phyloP scores from a whole-genome alignment of 2,888 invertebrate genomes.

The Alcis repandata region DNA sequence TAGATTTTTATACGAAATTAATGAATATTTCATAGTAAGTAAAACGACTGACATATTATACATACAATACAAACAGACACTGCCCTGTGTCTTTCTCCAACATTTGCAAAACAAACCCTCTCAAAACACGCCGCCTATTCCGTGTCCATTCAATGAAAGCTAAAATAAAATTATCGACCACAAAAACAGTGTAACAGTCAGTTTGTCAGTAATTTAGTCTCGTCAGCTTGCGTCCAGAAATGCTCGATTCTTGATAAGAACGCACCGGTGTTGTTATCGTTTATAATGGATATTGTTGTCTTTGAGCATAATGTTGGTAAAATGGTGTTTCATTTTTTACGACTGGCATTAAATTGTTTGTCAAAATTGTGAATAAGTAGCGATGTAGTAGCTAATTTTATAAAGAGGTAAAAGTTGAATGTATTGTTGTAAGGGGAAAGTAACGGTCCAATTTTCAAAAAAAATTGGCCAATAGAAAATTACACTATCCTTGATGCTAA shows the following conservation, averaged over 20 bases:
- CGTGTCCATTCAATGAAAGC: slow-evolving; percentile 4
- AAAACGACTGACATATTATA: no score
- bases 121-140: slow-evolving; percentile 3
- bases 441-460: no score
- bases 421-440: no score
- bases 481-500: no score
- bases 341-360: slow-evolving; percentile 4
- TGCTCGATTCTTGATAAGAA: slow-evolving; percentile 10
- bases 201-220: slow-evolving; percentile 7
- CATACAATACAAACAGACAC: no score
- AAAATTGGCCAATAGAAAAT: no score
- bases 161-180: slow-evolving; percentile 3
- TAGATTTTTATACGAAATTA: no score
- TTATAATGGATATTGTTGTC: neutral
- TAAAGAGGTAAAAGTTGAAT: no score
- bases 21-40: no score
- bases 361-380: neutral
- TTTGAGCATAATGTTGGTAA: neutral
- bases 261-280: slow-evolving; percentile 10
- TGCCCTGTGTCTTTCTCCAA: neutral
- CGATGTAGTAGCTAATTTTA: no score
- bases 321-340: slow-evolving; percentile 7
- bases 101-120: neutral
- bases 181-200: slow-evolving; percentile 12
- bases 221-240: slow-evolving; percentile 18